A percentile compares a stretch with the other conserved stretches of the same genome.
phyloP scores from a whole-genome alignment of 2,888 invertebrate species.

The Limenitis arthemis region DNA sequence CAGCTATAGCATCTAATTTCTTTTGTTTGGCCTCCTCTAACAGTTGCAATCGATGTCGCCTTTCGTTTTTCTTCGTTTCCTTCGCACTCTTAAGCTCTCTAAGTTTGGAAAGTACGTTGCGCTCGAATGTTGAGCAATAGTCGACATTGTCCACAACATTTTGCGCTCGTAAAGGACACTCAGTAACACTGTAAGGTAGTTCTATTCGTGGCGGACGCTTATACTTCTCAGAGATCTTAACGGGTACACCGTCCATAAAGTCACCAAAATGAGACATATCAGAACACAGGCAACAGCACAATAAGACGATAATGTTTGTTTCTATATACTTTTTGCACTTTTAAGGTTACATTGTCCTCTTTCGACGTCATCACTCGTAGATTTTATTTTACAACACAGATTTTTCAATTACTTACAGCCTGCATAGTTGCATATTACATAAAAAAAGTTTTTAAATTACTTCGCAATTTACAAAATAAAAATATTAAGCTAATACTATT shows the following conservation, averaged over 20 bases:
- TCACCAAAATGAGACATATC: constrained; percentile 69
- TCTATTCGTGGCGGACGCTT: constrained; percentile 80
- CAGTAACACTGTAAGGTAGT: constrained; percentile 61
- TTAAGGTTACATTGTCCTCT: constrained; percentile 63
- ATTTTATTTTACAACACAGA: constrained; percentile 29
- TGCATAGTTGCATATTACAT: constrained; percentile 34
- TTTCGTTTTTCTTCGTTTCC: constrained; percentile 73
- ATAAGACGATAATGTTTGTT: constrained; percentile 62
- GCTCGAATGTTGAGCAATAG: constrained; percentile 81
- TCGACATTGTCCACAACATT: constrained; percentile 51
- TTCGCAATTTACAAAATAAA: constrained; percentile 8
- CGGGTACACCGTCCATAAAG: constrained; percentile 88
- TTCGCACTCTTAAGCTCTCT: constrained; percentile 79
- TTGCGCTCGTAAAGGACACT: constrained; percentile 50
- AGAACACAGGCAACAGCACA: constrained; percentile 42
- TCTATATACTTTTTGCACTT: constrained; percentile 51
- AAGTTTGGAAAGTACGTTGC: constrained; percentile 79
- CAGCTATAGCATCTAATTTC: constrained; percentile 64
- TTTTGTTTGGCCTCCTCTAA: constrained; percentile 71
- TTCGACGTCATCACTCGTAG: constrained; percentile 59
- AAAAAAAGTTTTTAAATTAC: constrained; percentile 24
- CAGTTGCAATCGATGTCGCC: constrained; percentile 73
- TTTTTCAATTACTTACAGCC: constrained; percentile 15
- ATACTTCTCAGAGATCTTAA: constrained; percentile 90
- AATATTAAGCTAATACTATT: neutral